phyloP scores from a whole-genome alignment of 1,140 invertebrate species.

The Agrypnia vestita region DNA sequence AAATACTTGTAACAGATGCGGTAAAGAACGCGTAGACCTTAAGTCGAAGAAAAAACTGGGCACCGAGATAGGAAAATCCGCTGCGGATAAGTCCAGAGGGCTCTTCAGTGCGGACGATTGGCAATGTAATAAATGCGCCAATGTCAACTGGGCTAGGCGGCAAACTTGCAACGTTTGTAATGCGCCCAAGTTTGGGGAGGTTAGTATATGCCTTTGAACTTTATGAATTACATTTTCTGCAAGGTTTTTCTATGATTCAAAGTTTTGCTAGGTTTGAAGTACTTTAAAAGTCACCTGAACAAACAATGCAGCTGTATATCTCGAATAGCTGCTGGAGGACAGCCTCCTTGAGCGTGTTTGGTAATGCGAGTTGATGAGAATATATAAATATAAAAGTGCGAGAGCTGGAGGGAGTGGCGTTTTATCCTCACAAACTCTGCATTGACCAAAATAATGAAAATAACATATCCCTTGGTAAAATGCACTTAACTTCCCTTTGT shows the following conservation, averaged over 20 bases:
- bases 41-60: constrained; percentile 91
- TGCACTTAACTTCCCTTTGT: no score
- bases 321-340: no score
- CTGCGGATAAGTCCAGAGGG: constrained; percentile 98
- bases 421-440: no score
- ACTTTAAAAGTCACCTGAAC: no score
- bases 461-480: no score
- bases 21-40: constrained; percentile 79
- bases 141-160: constrained; percentile 99
- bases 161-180: constrained; percentile 99
- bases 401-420: no score
- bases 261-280: not conserved
- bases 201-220: constrained; percentile 69
- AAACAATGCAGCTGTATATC: no score
- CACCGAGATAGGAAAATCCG: constrained; percentile 97
- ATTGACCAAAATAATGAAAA: no score
- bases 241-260: not conserved
- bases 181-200: constrained; percentile 95
- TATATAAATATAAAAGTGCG: no score
- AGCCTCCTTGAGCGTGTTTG: no score
- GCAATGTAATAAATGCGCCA: constrained; percentile 99
- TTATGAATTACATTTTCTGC: not conserved
- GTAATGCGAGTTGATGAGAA: no score
- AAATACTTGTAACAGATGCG: constrained; percentile 93
- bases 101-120: constrained; percentile 99